Evolutionary conservation across 2,797 vertebrate genomes (phyloP), one percentile per base, ranked within the genome.

Genomic region (Melanogrammus aeglefinus): DNA sequence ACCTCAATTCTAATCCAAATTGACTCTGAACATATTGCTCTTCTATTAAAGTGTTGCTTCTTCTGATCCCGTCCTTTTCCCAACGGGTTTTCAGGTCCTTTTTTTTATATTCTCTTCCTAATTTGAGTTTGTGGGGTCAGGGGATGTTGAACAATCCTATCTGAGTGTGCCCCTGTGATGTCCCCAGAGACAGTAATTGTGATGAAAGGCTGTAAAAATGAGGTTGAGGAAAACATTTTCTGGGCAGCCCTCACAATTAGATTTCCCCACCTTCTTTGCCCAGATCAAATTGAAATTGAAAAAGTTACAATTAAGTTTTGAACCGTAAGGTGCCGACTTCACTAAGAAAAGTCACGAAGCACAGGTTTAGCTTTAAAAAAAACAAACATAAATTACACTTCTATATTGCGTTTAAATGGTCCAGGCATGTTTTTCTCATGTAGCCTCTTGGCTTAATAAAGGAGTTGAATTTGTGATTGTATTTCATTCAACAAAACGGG

Each of bases 231-330:
- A 69, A 69, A 27, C 1, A 0, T n/a, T 63, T 4, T 63, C 57
- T n/a, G 57, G 57, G 57, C 57, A 63, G 4, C 57, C 57, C n/a
- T 63, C 57, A 36, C 35, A 36, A 69, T 69, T 69, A 27, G 57
- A 24, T 63, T n/a, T n/a, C 24, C 57, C 47, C 6, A 18, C 47
- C 47, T 57, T n/a, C 13, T 63, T 63, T 16, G 24, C 57, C 57
- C 21, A 80, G 81, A 69, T 24, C 57, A 75, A 47, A 76, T 7
- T 75, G 21, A 69, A 74, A 66, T 75, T 44, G 0, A 63, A 7
- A 77, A 79, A 82, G 72, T 31, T 80, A 79, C 63, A 69, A 69
- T 69, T 69, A 69, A 27, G 63, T 69, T 69, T 69, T 69, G 24
- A 69, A 27, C 24, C 8, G 35, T 36, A 69, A 27, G 57, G 63